Base-by-base conservation (phyloP, 2,888 invertebrate species). In the Chouioia cunea region DNA sequence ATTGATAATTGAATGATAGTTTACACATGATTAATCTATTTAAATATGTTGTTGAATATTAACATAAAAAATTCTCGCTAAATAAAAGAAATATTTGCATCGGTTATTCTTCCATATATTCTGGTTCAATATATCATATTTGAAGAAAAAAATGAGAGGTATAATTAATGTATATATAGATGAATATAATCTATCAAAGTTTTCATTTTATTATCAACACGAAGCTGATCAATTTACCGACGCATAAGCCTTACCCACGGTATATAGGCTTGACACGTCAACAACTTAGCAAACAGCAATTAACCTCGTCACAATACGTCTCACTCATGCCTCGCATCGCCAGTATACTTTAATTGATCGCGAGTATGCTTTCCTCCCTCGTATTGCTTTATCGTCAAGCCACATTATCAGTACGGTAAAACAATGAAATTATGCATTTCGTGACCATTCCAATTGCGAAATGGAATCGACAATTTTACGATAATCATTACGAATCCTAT, bases 401-500 rank as follows among this genome's bases (percentile, higher is more conserved):
- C 46, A 63, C 57, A 69, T 63, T 69, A 69, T 69, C 63, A 46
- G 44, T 36, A 23, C 18, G 23, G 48, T 53, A 70, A 70, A 70
- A 70, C 70, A 70, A 64, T 70, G 53, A 64, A 70, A 70, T 70
- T 70, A 64, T 59, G 44, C 64, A 53, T 53, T 4, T 47, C 46
- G 27, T 52, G 53, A 44, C 44, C 65, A 65, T 65, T 65, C 67
- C 47, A 67, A 62, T 71, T 47, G 58, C 58, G 15, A 58, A 70
- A 71, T 63, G 57, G 57, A 67, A 62, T 58, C 71, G 53, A 47
- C 66, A 58, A 66, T 66, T 71, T 63, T 71, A 66, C 67, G 71
- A 71, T 67, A 67, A 67, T 67, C 64, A 64, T 36, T 14, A 14
- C 36, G 22, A 23, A 10, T 36, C 12, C 46, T 16, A n/a, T 16